Conservation (phyloP, 1,140 invertebrate species). For the Cotesia typhae region DNA sequence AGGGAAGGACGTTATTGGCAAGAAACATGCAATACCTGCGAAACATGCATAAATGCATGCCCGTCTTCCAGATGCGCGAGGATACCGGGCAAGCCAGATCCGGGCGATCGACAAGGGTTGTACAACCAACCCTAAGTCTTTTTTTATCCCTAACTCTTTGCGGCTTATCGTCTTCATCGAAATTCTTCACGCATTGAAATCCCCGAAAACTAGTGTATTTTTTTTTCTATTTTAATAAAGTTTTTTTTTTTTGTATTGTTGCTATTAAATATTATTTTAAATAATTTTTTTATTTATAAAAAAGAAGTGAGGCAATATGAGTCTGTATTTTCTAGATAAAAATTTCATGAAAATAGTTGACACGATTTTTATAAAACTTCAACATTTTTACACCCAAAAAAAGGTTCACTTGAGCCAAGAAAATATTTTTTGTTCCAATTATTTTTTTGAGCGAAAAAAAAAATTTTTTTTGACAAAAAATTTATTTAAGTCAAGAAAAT, state of each 20-base stretch:
- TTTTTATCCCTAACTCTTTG: constrained; percentile 43
- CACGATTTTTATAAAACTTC: too few relatives aligned
- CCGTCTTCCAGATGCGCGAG: constrained; percentile 50
- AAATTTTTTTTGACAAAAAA: too few relatives aligned
- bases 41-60: constrained; percentile 60
- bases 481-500: too few relatives aligned
- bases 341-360: too few relatives aligned
- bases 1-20: constrained; percentile 57
- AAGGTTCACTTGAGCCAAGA: too few relatives aligned
- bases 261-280: too few relatives aligned
- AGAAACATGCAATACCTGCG: constrained; percentile 58
- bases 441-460: too few relatives aligned
- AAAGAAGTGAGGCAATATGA: too few relatives aligned
- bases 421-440: too few relatives aligned
- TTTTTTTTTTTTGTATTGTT: neutral
- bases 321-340: too few relatives aligned
- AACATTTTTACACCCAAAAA: too few relatives aligned
- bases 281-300: too few relatives aligned
- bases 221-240: constrained; percentile 5
- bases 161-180: neutral
- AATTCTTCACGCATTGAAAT: constrained; percentile 18
- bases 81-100: constrained; percentile 48
- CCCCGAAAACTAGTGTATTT: constrained; percentile 2
- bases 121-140: constrained; percentile 44
- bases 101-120: constrained; percentile 48